Base-by-base conservation (phyloP, 2,797 vertebrate species). In the Champsocephalus esox region DNA sequence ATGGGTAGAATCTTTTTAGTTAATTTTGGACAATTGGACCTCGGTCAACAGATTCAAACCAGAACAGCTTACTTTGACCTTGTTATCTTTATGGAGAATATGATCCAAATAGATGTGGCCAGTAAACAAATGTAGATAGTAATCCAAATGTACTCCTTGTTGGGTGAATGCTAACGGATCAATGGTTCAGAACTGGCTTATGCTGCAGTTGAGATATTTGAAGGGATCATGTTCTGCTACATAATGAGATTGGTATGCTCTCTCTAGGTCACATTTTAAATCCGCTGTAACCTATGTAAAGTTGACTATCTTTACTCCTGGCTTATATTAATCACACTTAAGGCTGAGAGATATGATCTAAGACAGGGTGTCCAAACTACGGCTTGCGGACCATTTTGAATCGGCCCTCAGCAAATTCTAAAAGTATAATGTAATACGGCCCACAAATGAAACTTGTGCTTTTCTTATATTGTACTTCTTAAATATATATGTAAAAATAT, bases 11-110 rank as follows among this genome's bases (percentile, higher is more conserved):
- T 50, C 3, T 32, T 54, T 59, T 34, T 12, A 17, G 38, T 54
- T n/a, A 50, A 50, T 50, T 21, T 64, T 64, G 21, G n/a, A 48
- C 45, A 71, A 41, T 7, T 28, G 12, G 21, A 75, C 46, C 19
- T n/a, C 11, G 60, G 19, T 63, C 56, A 60, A 55, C 51, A 34
- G 2, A 45, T 54, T 43, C 9, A 12, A 52, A 50, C 16, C 24
- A 24, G 24, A 24, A 46, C 44, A 34, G 8, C 49, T 8, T 19
- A 28, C 14, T 54, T 17, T 19, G 5, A 66, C 41, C 24, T 48
- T 24, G 24, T 24, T 14, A 48, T 45, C 41, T 28, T 7, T 62
- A 16, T 28, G 7, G 44, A 46, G 21, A 5, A 10, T 34, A 1
- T 3, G 7, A n/a, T 38, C 28, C 19, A 41, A 63, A 7, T 41